Conservation (phyloP, 2,113 vertebrate species). For the Hypanus sabinus region DNA sequence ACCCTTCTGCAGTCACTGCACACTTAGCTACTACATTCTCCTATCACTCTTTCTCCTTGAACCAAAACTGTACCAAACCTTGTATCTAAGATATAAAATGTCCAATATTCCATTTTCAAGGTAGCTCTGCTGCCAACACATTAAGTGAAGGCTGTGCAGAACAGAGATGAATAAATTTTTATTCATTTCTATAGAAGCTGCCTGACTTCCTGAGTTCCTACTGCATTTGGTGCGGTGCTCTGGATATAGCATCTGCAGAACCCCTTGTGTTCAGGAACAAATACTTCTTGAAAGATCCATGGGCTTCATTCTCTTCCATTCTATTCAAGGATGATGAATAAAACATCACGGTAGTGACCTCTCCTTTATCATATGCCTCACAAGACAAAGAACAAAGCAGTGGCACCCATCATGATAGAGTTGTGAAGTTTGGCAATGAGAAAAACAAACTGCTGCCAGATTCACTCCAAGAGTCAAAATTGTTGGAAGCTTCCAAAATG, state of each 20-base stretch:
- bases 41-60: background rate
- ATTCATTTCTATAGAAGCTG: no score
- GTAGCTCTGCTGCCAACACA: background rate
- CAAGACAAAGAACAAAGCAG: background rate
- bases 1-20: background rate
- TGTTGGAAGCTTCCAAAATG: background rate
- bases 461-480: background rate
- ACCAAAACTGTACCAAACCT: background rate
- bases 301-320: no score
- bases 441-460: background rate
- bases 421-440: background rate
- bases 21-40: background rate
- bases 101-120: background rate
- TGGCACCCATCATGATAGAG: background rate
- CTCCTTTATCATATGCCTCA: background rate
- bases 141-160: background rate
- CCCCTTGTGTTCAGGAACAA: no score
- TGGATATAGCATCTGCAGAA: no score
- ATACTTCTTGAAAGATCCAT: no score
- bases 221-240: no score
- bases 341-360: background rate
- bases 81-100: background rate
- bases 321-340: background rate
- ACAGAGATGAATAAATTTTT: background rate
- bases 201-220: no score